A percentile compares a stretch with the other conserved stretches of the same genome.
Evolutionary conservation across 1,140 invertebrate genomes (phyloP).

Genomic region (Eumaeus atala): DNA sequence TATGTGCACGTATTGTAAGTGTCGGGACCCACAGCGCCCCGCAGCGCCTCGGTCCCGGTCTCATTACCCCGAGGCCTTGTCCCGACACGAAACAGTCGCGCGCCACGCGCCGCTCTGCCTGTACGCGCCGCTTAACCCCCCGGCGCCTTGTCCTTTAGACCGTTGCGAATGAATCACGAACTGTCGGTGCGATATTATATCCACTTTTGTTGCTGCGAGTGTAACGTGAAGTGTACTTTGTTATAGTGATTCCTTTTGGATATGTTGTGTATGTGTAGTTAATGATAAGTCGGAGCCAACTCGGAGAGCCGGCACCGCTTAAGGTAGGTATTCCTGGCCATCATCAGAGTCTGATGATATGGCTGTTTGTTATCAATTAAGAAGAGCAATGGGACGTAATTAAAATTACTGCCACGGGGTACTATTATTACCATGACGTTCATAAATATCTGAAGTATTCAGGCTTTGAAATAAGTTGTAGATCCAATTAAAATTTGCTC

Average conservation of each 20-base stretch:
- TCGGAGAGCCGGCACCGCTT: too few species aligned
- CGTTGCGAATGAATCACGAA: slow-evolving; percentile 12
- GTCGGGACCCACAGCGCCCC: background rate
- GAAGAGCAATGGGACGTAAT: too few species aligned
- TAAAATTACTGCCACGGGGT: too few species aligned
- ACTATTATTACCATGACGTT: too few species aligned
- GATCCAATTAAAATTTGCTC: too few species aligned
- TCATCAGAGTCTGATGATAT: too few species aligned
- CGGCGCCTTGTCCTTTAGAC: slow-evolving; percentile 11
- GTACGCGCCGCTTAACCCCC: slow-evolving; percentile 16
- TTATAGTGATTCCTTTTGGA: slow-evolving; percentile 20
- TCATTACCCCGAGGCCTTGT: too few species aligned
- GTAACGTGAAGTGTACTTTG: slow-evolving; percentile 26
- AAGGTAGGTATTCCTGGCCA: too few species aligned
- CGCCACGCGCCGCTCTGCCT: slow-evolving; percentile 24
- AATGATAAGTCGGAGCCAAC: slow-evolving; percentile 20
- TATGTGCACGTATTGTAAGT: slow-evolving; percentile 9
- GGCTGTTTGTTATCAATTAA: too few species aligned
- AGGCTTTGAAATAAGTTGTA: too few species aligned
- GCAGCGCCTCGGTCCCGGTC: slow-evolving; percentile 6
- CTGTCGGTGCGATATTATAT: background rate
- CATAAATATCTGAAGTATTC: too few species aligned
- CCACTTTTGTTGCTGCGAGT: slow-evolving; percentile 10
- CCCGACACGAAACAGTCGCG: slow-evolving; percentile 22
- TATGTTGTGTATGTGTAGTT: slow-evolving; percentile 31